phyloP scores from a whole-genome alignment of 1,140 invertebrate genomes.

The Probaryconus sp. region DNA sequence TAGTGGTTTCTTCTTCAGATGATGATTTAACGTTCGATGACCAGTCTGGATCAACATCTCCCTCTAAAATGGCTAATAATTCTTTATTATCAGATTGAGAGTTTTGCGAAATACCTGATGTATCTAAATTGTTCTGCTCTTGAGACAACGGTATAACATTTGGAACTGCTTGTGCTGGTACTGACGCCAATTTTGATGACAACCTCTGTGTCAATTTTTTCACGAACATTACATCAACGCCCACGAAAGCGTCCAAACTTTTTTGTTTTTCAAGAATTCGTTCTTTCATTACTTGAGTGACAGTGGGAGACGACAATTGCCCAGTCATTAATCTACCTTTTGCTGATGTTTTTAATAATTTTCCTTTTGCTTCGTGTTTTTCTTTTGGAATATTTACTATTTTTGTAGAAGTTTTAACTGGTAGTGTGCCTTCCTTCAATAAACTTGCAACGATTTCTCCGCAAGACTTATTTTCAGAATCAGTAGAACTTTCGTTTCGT shows the following conservation, averaged over 20 bases:
- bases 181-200: slow-evolving; percentile 71
- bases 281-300: slow-evolving; percentile 73
- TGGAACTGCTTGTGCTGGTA: slow-evolving; percentile 53
- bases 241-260: slow-evolving; percentile 67
- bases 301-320: slow-evolving; percentile 72
- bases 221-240: slow-evolving; percentile 76
- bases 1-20: slow-evolving; percentile 48
- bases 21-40: slow-evolving; percentile 74
- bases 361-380: slow-evolving; percentile 25
- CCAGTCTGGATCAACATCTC: slow-evolving; percentile 77
- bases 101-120: slow-evolving; percentile 8
- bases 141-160: slow-evolving; percentile 57
- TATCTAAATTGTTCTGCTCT: slow-evolving; percentile 6
- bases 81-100: slow-evolving; percentile 72
- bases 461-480: slow-evolving; percentile 34
- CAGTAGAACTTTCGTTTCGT: slow-evolving; percentile 21
- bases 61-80: slow-evolving; percentile 77
- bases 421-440: slow-evolving; percentile 35
- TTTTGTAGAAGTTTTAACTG: slow-evolving; percentile 31
- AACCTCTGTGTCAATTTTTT: slow-evolving; percentile 77
- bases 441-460: slow-evolving; percentile 38
- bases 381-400: slow-evolving; percentile 27
- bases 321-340: slow-evolving; percentile 70
- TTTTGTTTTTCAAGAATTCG: slow-evolving; percentile 73
- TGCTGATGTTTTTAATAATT: slow-evolving; percentile 57